phyloP scores from a whole-genome alignment of 1,140 invertebrate species.

The Neodiprion fabricii region DNA sequence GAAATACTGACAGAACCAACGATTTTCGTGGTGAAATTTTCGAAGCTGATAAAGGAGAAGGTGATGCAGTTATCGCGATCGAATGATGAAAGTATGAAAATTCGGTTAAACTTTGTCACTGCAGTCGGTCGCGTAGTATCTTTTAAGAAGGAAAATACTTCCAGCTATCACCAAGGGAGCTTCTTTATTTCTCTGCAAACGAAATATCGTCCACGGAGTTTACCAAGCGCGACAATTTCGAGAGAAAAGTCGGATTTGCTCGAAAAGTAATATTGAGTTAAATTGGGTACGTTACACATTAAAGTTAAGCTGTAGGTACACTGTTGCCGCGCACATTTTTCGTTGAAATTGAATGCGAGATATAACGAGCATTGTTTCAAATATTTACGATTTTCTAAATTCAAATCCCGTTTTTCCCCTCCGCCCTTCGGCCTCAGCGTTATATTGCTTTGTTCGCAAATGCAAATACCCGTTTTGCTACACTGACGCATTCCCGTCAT shows the following conservation, averaged over 20 bases:
- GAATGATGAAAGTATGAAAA: no score
- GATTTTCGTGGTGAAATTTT: no score
- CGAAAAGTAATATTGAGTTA: background rate
- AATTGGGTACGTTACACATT: background rate
- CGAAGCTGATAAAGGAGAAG: no score
- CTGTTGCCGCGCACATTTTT: background rate
- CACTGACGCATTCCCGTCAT: no score
- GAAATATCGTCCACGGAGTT: background rate
- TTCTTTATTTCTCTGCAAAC: background rate
- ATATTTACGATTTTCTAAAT: background rate
- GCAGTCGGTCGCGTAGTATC: background rate
- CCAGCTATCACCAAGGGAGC: background rate
- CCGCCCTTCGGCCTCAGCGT: no score
- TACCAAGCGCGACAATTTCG: background rate
- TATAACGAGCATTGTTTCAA: slow-evolving; percentile 5
- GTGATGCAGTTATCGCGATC: no score
- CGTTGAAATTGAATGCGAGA: background rate
- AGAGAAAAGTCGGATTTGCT: background rate
- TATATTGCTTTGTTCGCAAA: background rate
- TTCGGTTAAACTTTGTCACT: background rate
- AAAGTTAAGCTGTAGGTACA: background rate
- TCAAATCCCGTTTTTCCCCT: background rate
- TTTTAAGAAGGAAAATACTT: background rate
- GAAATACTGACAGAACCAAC: no score
- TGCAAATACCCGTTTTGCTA: background rate